Evolutionary conservation across 1,140 invertebrate genomes (phyloP), one percentile per base, ranked within the genome.

Genomic region (Yoshiicerus persimilis): DNA sequence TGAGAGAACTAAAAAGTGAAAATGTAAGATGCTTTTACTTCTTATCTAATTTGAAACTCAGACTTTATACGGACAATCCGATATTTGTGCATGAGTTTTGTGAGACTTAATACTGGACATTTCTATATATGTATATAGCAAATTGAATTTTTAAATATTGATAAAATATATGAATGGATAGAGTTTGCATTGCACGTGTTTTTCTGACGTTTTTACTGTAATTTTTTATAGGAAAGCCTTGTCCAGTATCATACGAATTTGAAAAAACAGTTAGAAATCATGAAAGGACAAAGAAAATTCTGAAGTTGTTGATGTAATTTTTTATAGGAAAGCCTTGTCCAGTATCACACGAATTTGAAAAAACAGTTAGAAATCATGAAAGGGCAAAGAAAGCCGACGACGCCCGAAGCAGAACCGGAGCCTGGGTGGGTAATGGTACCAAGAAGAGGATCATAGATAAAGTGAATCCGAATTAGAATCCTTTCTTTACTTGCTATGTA

Each of bases 1-100:
- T 92, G 41, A 89, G 91, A 41, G 93, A 95, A 90, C 93, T 96
- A 30, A 94, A 95, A 90, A 94, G 95, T 91, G 96, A 96, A 93
- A 96, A 96, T 93, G 96, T 94, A 90, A 89, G 91, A 27, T 27
- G 62, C 27, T 36, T 86, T 20, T 84, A 34, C 41, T 41, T 25
- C 11, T 36, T 36, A 20, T 80, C 13, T 39, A 36, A 70, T n/a
- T 16, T 39, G 32, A 84, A 64, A 4, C 83, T 32, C 36, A 36
- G 20, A 80, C 70, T 86, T 83, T 16, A 23, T 86, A 38, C 13
- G 11, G 4, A 86, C 20, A 25, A 87, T 87, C 13, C 25, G 4
- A 32, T 75, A 70, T 87, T 25, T n/a, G n/a, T n/a, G n/a, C n/a
- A n/a, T n/a, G n/a, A n/a, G n/a, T n/a, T n/a, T n/a, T n/a, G n/a